Evolutionary conservation across 2,797 vertebrate genomes (phyloP).

Genomic region (Hydrocynus forskahlii): DNA sequence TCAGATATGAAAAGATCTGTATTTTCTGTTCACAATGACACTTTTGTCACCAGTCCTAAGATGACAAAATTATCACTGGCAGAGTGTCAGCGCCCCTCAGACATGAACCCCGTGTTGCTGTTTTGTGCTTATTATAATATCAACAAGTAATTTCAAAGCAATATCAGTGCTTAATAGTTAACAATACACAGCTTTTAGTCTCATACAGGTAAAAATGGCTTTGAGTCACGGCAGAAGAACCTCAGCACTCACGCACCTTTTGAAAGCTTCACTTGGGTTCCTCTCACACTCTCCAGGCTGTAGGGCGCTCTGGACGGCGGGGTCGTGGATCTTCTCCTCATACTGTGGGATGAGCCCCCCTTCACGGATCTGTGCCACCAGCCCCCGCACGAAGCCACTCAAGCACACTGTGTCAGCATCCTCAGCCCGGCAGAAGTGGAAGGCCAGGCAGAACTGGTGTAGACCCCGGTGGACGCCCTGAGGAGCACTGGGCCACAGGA

Average conservation of each 20-base stretch:
- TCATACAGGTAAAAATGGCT: too few relatives aligned
- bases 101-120: too few relatives aligned
- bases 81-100: too few relatives aligned
- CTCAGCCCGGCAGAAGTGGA: constrained; percentile 95
- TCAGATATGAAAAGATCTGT: too few relatives aligned
- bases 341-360: constrained; percentile 87
- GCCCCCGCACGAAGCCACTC: constrained; percentile 86
- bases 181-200: too few relatives aligned
- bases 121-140: too few relatives aligned
- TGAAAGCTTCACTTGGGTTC: constrained; percentile 94
- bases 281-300: constrained; percentile 93
- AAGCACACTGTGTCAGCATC: constrained; percentile 92
- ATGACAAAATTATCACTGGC: too few relatives aligned
- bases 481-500: constrained; percentile 91
- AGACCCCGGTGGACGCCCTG: constrained; percentile 84
- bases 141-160: too few relatives aligned
- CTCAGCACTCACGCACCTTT: constrained; percentile 87
- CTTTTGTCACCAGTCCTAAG: constrained; percentile 10
- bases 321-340: constrained; percentile 90
- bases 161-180: too few relatives aligned
- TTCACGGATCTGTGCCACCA: constrained; percentile 88
- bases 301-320: constrained; percentile 86
- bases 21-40: neutral
- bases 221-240: too few relatives aligned
- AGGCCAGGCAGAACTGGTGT: constrained; percentile 89